Base-by-base conservation (phyloP, 2,113 vertebrate genomes). In the Dunckerocampus dactyliophorus region DNA sequence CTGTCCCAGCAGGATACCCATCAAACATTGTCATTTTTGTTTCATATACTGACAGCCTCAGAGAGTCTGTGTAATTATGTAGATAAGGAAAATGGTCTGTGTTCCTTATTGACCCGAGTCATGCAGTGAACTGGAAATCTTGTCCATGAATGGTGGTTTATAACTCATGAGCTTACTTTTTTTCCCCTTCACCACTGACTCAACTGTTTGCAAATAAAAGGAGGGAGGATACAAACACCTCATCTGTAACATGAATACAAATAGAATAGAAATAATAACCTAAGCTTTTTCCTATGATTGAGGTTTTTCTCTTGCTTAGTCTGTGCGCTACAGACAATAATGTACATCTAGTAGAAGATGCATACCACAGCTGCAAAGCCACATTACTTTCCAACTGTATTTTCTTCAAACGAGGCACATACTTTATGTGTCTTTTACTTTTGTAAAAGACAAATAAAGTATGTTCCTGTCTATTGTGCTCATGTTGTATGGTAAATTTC, bases 61-160 rank as follows among this genome's bases (percentile, higher is more conserved):
- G 24, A 76, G 68, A 82, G 82, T 79, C 76, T 59, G 63, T 79
- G 65, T 71, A 80, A 82, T 83, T 71, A 80, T 72, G 64, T 59
- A 76, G 79, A 82, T 82, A 83, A 82, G 55, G 72, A 34, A 76
- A 80, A 83, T 80, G 69, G 65, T 19, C 59, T 71, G 42, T 69
- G 53, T 63, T 80, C 55, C 39, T 67, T 71, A 71, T 71, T 85
- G 76, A 81, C 72, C 71, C 71, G 76, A 45, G 59, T 69, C 65
- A 72, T 70, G 74, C 64, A 64, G 59, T 45, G 58, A 62, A 63
- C 46, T 62, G 6, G 55, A 72, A 72, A 71, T 56, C 42, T 55
- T 16, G 24, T 71, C 64, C 52, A 58, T 68, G 48, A 62, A 62
- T 74, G 58, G 60, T 13, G 63, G 54, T 76, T 67, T 76, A 55